Base-by-base conservation (phyloP, 2,888 invertebrate species). In the Euzetes globulus region DNA sequence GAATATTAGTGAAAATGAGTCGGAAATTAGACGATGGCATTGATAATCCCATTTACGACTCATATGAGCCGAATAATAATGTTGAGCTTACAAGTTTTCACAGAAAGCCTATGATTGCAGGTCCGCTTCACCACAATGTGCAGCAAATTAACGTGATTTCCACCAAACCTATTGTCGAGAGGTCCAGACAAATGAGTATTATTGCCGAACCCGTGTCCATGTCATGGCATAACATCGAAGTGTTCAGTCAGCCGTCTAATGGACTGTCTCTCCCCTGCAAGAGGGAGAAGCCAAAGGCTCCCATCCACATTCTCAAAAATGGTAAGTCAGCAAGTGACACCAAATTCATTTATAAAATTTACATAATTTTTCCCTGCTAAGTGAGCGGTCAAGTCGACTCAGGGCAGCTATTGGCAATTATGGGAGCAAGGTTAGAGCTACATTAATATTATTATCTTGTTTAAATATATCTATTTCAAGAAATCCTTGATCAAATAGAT, bases 361-460 rank as follows among this genome's bases (percentile, higher is more conserved):
- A 33, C 47, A 3, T 45, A 33, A 77, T 79, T 80, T 52, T 37
- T 80, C 33, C 33, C 9, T 33, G 33, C 13, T 41, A 9, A 92
- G 92, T 91, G 9, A 89, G 87, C 78, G 94, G 94, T 0, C 87
- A 90, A 0, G 93, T 93, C 0, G 88, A 89, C 81, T 91, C 93
- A 0, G 93, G 93, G 0, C 92, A 94, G 81, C 83, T 94, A 33
- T 84, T 94, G 65, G 92, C 92, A 1, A 89, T 94, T 68, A 88
- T 94, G 88, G 94, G 94, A 0, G 79, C 81, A 41, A 68, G 68
- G 68, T 68, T 41, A n/a, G n/a, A n/a, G n/a, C n/a, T n/a, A n/a
- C n/a, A n/a, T n/a, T n/a, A n/a, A n/a, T n/a, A 41, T 33, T 33
- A 33, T 41, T 41, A 41, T 11, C 41, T 9, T 4, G 41, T 13